phyloP scores from a whole-genome alignment of 2,888 invertebrate species.

The Phymatocera aterrima region DNA sequence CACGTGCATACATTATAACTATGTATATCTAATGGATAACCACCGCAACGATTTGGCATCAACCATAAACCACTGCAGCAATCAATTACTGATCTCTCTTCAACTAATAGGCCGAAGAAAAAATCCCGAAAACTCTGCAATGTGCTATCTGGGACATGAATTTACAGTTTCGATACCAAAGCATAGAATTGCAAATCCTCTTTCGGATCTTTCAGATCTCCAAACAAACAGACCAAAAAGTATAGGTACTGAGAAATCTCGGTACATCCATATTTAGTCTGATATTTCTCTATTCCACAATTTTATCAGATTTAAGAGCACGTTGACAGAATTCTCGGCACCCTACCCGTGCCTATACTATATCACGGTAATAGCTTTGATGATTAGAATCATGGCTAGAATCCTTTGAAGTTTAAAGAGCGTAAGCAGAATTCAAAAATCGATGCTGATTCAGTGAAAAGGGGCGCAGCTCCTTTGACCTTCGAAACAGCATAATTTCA shows the following conservation, averaged over 20 bases:
- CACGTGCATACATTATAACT: too few species aligned
- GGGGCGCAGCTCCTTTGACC: neutral
- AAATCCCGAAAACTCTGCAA: neutral
- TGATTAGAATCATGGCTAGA: too few species aligned
- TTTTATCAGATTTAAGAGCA: neutral
- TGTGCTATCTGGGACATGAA: neutral
- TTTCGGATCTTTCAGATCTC: neutral
- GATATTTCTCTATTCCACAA: neutral
- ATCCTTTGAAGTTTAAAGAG: neutral
- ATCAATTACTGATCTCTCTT: slow-evolving; percentile 1
- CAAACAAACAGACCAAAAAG: neutral
- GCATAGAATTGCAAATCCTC: neutral
- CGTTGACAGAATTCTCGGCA: neutral
- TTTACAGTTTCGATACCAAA: neutral
- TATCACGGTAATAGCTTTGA: too few species aligned
- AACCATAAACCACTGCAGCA: slow-evolving; percentile 13
- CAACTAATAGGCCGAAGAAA: neutral
- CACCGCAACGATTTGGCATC: slow-evolving; percentile 18
- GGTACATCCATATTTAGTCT: neutral
- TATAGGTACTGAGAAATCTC: neutral
- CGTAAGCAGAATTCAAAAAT: neutral
- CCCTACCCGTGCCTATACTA: too few species aligned
- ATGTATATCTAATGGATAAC: too few species aligned
- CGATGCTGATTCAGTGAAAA: neutral
- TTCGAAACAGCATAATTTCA: neutral